Percentiles rank a stretch among this genome's conserved stretches.
These are phyloP conservation scores for Coracopsis vasa DNA, from an alignment of 2,113 vertebrate species.

Conservation along the genomic window DNA sequence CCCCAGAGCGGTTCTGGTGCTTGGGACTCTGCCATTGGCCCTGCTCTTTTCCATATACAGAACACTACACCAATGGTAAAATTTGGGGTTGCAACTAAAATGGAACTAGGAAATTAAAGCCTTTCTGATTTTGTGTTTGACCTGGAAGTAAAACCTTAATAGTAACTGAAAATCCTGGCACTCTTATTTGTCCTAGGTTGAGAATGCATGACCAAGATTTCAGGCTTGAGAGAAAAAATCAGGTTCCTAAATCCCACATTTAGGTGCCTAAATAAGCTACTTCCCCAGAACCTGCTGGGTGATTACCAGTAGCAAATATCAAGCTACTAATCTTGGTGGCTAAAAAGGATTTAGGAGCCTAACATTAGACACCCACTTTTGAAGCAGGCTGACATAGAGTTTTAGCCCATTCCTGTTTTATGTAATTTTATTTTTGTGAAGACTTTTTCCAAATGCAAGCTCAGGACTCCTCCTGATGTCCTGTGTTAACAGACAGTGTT, in stretches of 20 bases:
- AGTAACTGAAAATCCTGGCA: background rate
- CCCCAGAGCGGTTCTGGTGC: background rate
- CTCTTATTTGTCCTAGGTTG: background rate
- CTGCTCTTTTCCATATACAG: background rate
- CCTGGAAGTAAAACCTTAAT: background rate
- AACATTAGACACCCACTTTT: background rate
- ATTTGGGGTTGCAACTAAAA: background rate
- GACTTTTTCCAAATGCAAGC: background rate
- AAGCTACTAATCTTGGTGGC: constrained; percentile 21
- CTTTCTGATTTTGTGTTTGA: background rate
- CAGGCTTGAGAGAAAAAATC: background rate
- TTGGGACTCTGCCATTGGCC: background rate
- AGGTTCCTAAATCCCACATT: background rate
- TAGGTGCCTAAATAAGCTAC: background rate
- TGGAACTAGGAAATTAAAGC: background rate
- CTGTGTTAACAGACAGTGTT: background rate
- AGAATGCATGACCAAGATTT: background rate
- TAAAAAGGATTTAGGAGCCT: constrained; percentile 28
- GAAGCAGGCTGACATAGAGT: background rate
- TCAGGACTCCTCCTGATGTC: background rate
- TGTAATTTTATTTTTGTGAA: background rate
- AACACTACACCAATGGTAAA: background rate
- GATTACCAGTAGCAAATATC: constrained; percentile 24
- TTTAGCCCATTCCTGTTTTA: background rate
- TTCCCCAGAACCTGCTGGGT: background rate